Evolutionary conservation across 2,797 vertebrate species (phyloP).

Genomic region (Peromyscus aztecus): DNA sequence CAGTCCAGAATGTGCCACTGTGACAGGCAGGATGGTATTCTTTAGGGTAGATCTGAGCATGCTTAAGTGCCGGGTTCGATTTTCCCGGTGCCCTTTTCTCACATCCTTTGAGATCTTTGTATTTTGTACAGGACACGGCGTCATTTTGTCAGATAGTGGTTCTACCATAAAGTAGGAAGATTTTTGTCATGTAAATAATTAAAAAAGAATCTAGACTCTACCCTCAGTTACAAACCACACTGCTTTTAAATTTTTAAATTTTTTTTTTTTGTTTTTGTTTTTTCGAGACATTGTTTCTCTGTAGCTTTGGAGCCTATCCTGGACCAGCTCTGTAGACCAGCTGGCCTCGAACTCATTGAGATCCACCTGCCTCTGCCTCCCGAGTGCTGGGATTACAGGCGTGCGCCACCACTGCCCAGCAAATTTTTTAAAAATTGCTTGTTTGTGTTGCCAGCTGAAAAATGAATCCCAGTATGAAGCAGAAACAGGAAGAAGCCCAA

Average conservation of each 20-base stretch:
- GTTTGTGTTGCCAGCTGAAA: slow-evolving; percentile 18
- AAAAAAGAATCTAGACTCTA: not conserved
- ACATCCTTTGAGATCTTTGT: not conserved
- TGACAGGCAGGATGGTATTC: not conserved
- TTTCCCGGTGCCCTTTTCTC: not conserved
- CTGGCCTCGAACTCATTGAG: too few relatives aligned
- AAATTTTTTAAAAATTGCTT: not conserved
- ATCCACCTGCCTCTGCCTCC: too few relatives aligned
- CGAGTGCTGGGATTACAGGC: too few relatives aligned
- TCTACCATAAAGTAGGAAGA: not conserved
- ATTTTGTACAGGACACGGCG: not conserved
- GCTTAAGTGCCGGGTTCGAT: not conserved
- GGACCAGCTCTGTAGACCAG: too few relatives aligned
- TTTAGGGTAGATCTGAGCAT: not conserved
- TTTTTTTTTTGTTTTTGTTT: too few relatives aligned
- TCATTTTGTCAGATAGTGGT: not conserved
- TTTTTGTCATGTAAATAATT: slow-evolving; percentile 37
- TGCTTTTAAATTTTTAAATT: slow-evolving; percentile 41
- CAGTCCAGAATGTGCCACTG: not conserved
- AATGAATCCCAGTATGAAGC: slow-evolving; percentile 91
- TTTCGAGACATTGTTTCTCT: too few relatives aligned
- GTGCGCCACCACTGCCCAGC: too few relatives aligned
- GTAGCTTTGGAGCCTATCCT: too few relatives aligned
- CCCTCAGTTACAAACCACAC: not conserved
- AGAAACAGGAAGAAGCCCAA: slow-evolving; percentile 84